phyloP scores from a whole-genome alignment of 1,140 invertebrate species.

The Temnothorax curvispinosus region DNA sequence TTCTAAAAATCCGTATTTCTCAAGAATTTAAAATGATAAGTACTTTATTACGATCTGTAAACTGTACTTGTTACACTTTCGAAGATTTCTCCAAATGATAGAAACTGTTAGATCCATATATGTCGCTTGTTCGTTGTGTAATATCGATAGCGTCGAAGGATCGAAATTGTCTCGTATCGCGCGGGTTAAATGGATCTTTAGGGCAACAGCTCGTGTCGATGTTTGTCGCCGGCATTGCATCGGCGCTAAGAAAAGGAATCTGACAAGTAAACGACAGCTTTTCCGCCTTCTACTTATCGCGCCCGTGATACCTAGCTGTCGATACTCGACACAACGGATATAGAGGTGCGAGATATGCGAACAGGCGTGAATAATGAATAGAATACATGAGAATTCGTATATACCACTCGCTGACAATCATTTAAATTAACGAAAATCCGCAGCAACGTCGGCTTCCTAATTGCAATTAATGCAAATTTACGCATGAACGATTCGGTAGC shows the following conservation, averaged over 20 bases:
- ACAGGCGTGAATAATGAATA: conserved; percentile 21
- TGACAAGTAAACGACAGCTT: conserved; percentile 50
- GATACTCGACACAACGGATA: conserved; percentile 33
- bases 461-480: conserved; percentile 57
- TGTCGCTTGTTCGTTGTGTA: neutral
- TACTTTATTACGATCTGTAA: neutral
- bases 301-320: conserved; percentile 4
- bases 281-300: conserved; percentile 17
- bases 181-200: conserved; percentile 28
- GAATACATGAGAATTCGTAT: conserved; percentile 2
- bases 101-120: neutral
- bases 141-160: neutral
- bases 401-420: neutral
- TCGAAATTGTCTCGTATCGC: neutral
- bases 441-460: conserved; percentile 17
- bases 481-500: neutral
- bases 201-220: conserved; percentile 4
- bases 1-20: neutral
- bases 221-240: conserved; percentile 3
- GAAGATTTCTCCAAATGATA: neutral
- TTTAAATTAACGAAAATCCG: conserved; percentile 47
- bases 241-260: conserved; percentile 33
- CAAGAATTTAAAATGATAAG: neutral
- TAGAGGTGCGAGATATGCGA: conserved; percentile 16
- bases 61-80: neutral